Percentiles rank a stretch among this genome's conserved stretches.
Evolutionary conservation across 2,888 invertebrate genomes (phyloP).

Genomic region (Steinernema carpocapsae): DNA sequence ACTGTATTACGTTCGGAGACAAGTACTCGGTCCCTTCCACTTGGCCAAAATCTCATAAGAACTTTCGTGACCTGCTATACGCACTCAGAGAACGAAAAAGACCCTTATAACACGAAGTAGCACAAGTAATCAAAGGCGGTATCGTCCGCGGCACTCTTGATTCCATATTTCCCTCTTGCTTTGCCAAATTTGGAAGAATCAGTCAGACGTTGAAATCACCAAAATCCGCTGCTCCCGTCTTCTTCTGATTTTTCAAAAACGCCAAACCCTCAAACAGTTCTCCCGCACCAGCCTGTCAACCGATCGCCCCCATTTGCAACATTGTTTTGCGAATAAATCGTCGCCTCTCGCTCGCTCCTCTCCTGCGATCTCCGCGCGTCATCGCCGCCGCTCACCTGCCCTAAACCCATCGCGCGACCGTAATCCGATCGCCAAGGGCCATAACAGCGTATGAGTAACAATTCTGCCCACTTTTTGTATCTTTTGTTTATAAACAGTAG

Average conservation of each 20-base stretch:
- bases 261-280: background rate
- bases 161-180: no score
- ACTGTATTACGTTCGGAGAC: background rate
- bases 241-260: no score
- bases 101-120: no score
- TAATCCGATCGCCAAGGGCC: slow-evolving; percentile 16
- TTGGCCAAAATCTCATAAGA: no score
- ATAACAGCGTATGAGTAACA: background rate
- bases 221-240: no score
- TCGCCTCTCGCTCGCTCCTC: background rate
- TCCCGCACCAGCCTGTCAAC: background rate
- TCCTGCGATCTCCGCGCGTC: background rate
- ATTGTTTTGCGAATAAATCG: background rate
- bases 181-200: no score
- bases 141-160: no score
- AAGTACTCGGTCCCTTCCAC: no score
- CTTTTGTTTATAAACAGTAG: slow-evolving; percentile 23
- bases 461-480: slow-evolving; percentile 9
- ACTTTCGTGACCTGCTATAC: no score
- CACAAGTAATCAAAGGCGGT: no score
- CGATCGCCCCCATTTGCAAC: background rate
- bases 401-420: background rate
- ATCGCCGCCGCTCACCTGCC: background rate
- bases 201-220: no score
- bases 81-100: no score